Evolutionary conservation across 23 tunicate species (phyloP).

Genomic region (Halocynthia aurantium): DNA sequence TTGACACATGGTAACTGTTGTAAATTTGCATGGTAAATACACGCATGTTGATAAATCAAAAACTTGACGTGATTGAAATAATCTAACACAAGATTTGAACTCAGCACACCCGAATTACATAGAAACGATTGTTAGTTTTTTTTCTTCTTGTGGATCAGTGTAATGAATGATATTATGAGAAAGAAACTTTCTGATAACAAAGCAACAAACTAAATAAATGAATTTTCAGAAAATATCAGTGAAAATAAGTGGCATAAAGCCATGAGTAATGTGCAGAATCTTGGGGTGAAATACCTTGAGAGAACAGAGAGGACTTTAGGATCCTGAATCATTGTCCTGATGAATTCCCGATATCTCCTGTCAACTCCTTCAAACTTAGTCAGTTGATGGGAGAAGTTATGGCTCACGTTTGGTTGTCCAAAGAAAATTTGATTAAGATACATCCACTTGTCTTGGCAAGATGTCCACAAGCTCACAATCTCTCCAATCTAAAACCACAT

Average conservation of each 20-base stretch:
- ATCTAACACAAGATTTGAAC: too few species aligned
- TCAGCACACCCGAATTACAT: too few species aligned
- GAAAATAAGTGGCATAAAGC: background rate
- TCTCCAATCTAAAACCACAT: constrained; percentile 48
- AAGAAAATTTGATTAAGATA: constrained; percentile 61
- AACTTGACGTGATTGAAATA: too few species aligned
- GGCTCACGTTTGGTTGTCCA: constrained; percentile 30
- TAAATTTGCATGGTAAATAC: too few species aligned
- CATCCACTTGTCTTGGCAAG: constrained; percentile 96
- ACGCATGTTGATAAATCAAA: too few species aligned
- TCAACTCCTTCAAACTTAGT: constrained; percentile 31
- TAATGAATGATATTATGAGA: too few species aligned
- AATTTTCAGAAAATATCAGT: too few species aligned
- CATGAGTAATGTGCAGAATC: background rate
- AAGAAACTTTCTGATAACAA: too few species aligned
- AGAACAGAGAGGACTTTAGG: constrained; percentile 84
- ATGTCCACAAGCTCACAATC: constrained; percentile 62
- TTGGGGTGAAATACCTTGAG: constrained; percentile 62
- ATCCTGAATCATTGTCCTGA: constrained; percentile 51
- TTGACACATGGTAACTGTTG: too few species aligned
- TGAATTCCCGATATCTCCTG: constrained; percentile 58
- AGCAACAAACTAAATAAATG: too few species aligned
- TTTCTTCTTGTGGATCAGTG: too few species aligned
- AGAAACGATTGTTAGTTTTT: too few species aligned
- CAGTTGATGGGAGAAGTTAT: constrained; percentile 20